Evolutionary conservation across 2,113 vertebrate species (phyloP), one percentile per base, ranked within the genome.

Genomic region (Polypterus bichir): DNA sequence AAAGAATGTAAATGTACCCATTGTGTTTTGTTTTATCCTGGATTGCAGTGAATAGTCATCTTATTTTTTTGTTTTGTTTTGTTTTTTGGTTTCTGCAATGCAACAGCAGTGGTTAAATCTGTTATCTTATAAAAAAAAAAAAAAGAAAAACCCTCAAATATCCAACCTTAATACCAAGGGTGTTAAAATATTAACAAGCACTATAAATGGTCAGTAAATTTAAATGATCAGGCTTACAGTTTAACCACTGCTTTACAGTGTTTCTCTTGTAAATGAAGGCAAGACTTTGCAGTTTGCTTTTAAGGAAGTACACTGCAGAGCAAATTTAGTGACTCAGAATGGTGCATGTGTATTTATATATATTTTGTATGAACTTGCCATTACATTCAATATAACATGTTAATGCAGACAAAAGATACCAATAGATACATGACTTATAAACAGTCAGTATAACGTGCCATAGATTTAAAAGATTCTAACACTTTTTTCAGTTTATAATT

Each of bases 211-310:
- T 27, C 27, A 27, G 27, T 27, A 27, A 27, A 27, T 27, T 27
- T 27, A 27, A 27, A 27, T 27, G 27, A 27, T 27, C 27, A 27
- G 27, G 1, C 27, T 27, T 53, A 65, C 78, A 74, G 65, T 74
- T 73, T 75, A 76, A 66, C 72, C 67, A 71, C 73, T 85, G 80
- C 82, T 79, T 74, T 66, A 71, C 76, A 77, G 75, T 74, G 64
- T 81, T 77, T 74, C 70, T 79, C 75, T 71, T 81, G 78, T 75
- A 83, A 79, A 85, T 89, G 86, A 91, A 86, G 84, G 84, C 80
- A 76, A 76, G 81, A 77, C 77, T 78, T 80, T 74, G 66, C 79
- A 78, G 70, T 65, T 55, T 0, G 64, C 57, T 70, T 72, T 70
- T 72, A 70, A 65, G 67, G 69, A 59, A 68, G 68, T 67, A 64